Base-by-base conservation (phyloP, 1,140 invertebrate species). In the Drosophila mojavensis region DNA sequence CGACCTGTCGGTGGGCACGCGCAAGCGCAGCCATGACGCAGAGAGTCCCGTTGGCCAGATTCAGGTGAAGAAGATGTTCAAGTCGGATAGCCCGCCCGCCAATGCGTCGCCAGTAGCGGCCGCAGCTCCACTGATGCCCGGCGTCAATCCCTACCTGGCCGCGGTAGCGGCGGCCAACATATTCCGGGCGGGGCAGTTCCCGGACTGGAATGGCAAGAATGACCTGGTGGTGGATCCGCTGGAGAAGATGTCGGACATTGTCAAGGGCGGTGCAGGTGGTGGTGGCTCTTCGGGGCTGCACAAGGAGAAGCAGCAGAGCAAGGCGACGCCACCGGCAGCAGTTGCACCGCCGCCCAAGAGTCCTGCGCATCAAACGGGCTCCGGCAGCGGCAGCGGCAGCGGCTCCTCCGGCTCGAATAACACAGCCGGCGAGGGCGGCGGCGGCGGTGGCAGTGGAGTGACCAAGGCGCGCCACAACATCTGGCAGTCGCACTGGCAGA, bases 401-500 rank as follows among this genome's bases (percentile, higher is more conserved):
- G 59, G 93, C 61, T 82, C 93, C 3, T 93, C 51, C 92, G 2
- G 39, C 4, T 28, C 55, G 10, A 43, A 41, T 9, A 58, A 45
- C 7, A 7, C 56, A 15, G 6, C 56, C 9, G 48, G 43, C 6
- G 62, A 63, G 86, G 54, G 93, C 67, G 74, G 93, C 2, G 33
- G 94, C 0, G 93, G 33, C 69, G 74, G 93, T 0, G 33, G 94
- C 0, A 93, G 93, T n/a, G 93, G 93, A 11, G 93, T 94, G 3
- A 95, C 95, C 43, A 91, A 91, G 59, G 94, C 95, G 33, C 93
- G 96, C 20, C 96, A 97, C 91, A 97, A 96, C 73, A 96, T 97
- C 4, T 98, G 97, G 97, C 97, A 98, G 80, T 98, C 97, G 1
- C 97, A 98, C 79, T 98, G 97, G 98, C 93, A 98, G 17, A 98